Base-by-base conservation (phyloP, 2,888 invertebrate genomes). In the Tinea semifulvella region DNA sequence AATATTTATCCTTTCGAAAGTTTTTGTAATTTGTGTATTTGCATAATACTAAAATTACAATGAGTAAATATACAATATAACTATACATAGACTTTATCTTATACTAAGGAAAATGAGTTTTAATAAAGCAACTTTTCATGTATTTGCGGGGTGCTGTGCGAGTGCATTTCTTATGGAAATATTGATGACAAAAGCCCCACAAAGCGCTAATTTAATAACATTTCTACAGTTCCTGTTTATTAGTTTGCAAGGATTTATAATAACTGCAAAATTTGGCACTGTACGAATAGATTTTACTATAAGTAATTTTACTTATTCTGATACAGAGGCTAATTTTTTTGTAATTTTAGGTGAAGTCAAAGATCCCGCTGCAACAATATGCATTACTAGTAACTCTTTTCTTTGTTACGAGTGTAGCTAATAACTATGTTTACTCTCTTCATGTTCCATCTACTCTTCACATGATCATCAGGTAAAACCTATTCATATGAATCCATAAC, bases 381-480 rank as follows among this genome's bases (percentile, higher is more conserved):
- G 55, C 63, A 43, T 57, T 73, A 46, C 58, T 80, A 43, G 68
- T 77, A 11, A 53, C 60, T 47, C 64, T 80, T 46, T 80, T 75
- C 67, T 80, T 80, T 54, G 48, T 75, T 27, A 75, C 79, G 18
- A 76, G 72, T 58, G 73, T 76, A 49, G 70, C 74, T 17, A 80
- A 77, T 63, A 80, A 80, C 50, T 80, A 76, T 70, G 80, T 76
- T 16, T 80, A 79, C 51, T 61, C 67, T 52, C 65, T 80, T 64
- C 75, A 80, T 73, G 79, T 80, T 49, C 77, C 79, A 47, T 72
- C 80, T 4, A 80, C 80, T 1, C 60, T 80, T 42, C 80, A 80
- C 57, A 80, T 79, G 77, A 79, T 80, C 44, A 79, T 80, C 63
- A 65, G 80, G 80, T 80, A 67, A 52, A 16, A n/a, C n/a, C n/a